Evolutionary conservation across 2,888 invertebrate species (phyloP).

Genomic region (Drosophila melanocephala): DNA sequence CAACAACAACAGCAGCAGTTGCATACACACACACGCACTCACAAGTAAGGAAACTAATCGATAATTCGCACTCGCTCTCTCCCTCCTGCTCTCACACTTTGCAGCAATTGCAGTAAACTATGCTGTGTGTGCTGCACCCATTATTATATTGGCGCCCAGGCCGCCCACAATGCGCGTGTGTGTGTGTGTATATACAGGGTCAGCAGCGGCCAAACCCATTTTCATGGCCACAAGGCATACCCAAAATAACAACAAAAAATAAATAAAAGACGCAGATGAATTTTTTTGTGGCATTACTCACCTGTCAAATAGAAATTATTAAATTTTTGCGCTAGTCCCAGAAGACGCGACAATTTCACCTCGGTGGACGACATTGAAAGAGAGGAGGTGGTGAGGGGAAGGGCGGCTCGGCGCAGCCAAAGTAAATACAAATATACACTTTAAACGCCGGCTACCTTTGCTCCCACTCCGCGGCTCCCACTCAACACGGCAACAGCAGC

Average conservation of each 20-base stretch:
- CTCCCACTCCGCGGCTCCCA: constrained; percentile 37
- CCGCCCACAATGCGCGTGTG: constrained; percentile 45
- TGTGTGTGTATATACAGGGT: constrained; percentile 27
- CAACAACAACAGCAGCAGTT: constrained; percentile 2
- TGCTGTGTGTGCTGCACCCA: constrained; percentile 43
- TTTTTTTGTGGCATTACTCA: constrained; percentile 84
- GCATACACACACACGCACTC: constrained; percentile 22
- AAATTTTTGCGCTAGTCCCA: constrained; percentile 94
- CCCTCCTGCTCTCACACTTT: constrained; percentile 43
- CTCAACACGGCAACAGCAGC: constrained; percentile 21
- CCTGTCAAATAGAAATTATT: constrained; percentile 96
- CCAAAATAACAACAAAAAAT: constrained; percentile 22
- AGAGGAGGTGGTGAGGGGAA: background rate
- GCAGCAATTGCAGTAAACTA: constrained; percentile 52
- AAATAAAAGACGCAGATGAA: constrained; percentile 14
- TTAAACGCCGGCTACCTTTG: constrained; percentile 66
- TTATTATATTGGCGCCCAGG: constrained; percentile 52
- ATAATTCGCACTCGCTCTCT: constrained; percentile 47
- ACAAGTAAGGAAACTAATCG: constrained; percentile 67
- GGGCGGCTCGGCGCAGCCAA: constrained; percentile 34
- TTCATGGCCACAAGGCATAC: constrained; percentile 44
- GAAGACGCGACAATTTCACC: constrained; percentile 88
- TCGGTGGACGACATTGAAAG: constrained; percentile 83
- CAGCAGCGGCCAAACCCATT: constrained; percentile 59
- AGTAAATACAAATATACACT: constrained; percentile 56